These are phyloP conservation scores for Galemys pyrenaicus DNA, from an alignment of 2,113 vertebrate species.

Conservation along the genomic window DNA sequence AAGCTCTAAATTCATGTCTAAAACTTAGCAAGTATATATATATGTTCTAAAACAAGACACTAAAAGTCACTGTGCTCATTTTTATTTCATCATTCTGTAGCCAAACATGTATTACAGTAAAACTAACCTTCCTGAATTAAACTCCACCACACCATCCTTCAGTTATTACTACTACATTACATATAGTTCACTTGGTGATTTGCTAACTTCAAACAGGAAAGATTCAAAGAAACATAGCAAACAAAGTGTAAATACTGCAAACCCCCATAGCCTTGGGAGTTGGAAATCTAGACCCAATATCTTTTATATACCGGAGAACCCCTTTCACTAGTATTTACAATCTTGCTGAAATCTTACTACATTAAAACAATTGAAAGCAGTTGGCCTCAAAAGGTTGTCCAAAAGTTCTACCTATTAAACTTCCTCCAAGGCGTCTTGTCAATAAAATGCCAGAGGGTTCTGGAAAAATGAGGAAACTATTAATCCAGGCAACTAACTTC, in stretches of 20 bases:
- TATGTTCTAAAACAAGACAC: neutral
- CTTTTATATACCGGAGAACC: neutral
- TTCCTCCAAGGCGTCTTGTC: neutral
- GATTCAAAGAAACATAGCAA: neutral
- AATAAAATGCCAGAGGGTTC: constrained; percentile 28
- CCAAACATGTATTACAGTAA: neutral
- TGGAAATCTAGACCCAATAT: neutral
- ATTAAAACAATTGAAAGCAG: neutral
- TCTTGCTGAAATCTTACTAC: constrained; percentile 7
- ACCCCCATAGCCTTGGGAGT: neutral
- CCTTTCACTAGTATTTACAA: neutral
- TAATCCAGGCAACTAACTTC: neutral
- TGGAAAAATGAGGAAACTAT: neutral
- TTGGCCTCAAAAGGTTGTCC: neutral
- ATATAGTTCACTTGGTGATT: neutral
- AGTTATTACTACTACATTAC: neutral
- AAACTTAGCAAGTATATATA: neutral
- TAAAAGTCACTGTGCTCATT: neutral
- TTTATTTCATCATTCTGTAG: neutral
- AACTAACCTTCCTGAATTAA: neutral
- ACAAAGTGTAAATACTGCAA: neutral
- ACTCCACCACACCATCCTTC: neutral
- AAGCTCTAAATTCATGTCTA: constrained; percentile 10
- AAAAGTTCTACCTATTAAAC: neutral
- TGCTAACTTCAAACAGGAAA: neutral